Percentiles rank a stretch among this genome's conserved stretches.
These are phyloP conservation scores for Gymnogyps californianus DNA, from an alignment of 2,113 vertebrate genomes.

Conservation along the genomic window DNA sequence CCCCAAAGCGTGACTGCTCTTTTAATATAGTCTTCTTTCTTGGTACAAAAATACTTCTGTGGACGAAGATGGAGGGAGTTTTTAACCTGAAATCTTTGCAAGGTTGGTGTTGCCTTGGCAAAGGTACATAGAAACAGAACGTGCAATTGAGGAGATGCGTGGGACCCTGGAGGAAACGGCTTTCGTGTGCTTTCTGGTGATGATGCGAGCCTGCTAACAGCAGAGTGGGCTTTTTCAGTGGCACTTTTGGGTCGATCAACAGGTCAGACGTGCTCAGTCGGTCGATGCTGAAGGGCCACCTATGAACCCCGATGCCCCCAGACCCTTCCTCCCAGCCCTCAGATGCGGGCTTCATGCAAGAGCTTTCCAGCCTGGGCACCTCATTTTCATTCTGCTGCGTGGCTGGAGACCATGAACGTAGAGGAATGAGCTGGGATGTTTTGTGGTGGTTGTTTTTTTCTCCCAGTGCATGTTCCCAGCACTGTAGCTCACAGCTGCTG, in stretches of 20 bases:
- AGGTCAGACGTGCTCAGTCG: not conserved
- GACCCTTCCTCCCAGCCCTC: not conserved
- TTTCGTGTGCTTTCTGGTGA: not conserved
- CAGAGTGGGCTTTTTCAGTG: not conserved
- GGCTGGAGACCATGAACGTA: rapidly evolving
- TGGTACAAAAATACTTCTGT: not conserved
- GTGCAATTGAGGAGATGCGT: rapidly evolving
- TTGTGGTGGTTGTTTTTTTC: not conserved
- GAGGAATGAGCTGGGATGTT: not conserved
- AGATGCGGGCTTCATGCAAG: not conserved
- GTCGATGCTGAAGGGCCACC: not conserved
- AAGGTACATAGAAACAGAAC: rapidly evolving
- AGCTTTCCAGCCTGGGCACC: not conserved
- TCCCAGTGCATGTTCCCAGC: not conserved
- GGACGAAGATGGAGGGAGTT: not conserved
- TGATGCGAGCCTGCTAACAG: not conserved
- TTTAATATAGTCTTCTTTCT: not conserved
- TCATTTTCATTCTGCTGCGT: not conserved
- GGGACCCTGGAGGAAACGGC: not conserved
- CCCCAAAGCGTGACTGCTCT: not conserved
- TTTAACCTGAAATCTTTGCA: not conserved
- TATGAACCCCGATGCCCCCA: rapidly evolving
- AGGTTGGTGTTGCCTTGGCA: not conserved
- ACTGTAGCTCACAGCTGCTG: not conserved
- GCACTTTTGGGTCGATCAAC: not conserved